Conservation (phyloP, 2,113 vertebrate genomes). For the Ptilonorhynchus violaceus region DNA sequence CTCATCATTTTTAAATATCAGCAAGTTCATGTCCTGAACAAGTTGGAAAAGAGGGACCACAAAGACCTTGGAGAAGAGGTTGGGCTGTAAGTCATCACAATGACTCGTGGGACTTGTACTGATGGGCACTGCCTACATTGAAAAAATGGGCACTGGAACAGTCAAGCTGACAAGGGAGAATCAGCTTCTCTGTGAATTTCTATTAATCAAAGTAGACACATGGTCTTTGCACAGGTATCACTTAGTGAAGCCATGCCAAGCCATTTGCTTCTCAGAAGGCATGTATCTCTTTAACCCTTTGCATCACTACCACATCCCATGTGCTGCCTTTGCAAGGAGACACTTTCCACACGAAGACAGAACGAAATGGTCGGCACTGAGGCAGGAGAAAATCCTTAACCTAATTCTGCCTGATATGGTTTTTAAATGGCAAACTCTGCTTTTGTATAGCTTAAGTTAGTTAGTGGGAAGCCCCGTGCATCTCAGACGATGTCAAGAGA, state of each 20-base stretch:
- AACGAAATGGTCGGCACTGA: background rate
- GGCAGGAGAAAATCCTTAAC: background rate
- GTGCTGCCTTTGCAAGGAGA: background rate
- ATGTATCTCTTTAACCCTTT: background rate
- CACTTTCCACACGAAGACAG: background rate
- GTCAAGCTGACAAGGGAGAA: background rate
- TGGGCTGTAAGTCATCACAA: background rate
- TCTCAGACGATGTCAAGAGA: background rate
- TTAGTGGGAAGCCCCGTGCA: background rate
- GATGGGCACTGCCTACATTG: background rate
- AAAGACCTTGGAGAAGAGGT: fast-evolving
- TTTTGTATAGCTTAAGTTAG: fast-evolving
- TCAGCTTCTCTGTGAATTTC: background rate
- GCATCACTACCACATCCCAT: background rate
- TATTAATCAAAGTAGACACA: background rate
- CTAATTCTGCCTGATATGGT: background rate
- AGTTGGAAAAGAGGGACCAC: background rate
- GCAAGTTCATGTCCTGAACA: background rate
- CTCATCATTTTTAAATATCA: background rate
- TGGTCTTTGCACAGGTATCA: background rate
- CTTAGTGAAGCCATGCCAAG: background rate
- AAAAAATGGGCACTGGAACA: background rate
- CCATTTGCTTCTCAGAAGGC: background rate
- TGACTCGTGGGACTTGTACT: background rate
- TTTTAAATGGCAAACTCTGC: background rate